Evolutionary conservation across 1,140 invertebrate species (phyloP), one percentile per base, ranked within the genome.

Genomic region (Drosophila nannoptera): DNA sequence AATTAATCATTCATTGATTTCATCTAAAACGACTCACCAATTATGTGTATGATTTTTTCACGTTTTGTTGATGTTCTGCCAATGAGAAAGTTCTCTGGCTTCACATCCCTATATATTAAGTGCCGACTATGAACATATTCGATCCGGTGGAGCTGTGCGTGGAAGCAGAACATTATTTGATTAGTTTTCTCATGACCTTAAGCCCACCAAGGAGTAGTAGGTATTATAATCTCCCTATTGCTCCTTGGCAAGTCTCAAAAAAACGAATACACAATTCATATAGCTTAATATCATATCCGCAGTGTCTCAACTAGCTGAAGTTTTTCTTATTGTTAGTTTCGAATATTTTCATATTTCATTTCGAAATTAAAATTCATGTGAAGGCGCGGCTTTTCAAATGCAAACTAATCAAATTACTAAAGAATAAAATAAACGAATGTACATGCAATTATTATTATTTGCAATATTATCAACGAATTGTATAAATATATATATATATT

Each of bases 11-110:
- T 32, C 16, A 36, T 4, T 3, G 7, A 4, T 11, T 35, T 40
- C 16, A 32, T 14, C 3, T n/a, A 5, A 8, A 29, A 29, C 49
- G 8, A 71, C 76, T 92, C 87, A 94, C 94, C 94, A 92, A 99
- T 99, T 92, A 99, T 99, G 92, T 99, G 97, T 91, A 99, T 99
- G 91, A 98, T 94, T 94, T 99, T 99, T 92, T 99, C 97, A 91
- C 97, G 95, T 93, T 98, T 98, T 90, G 96, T 98, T 89, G 97
- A 97, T 92, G 94, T 96, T 91, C 98, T 94, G 90, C 98, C 99
- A 92, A 99, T 99, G 89, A 99, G 94, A 93, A 99, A 99, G 92
- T 99, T 99, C 92, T 99, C 98, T 81, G 98, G 98, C 91, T 99
- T 99, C 49, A 99, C 97, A 92, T 99, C 98, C 89, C 98, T 94